Conservation (phyloP, 37 sponge, comb jelly and placozoan genomes). For the Axinella damicornis region DNA sequence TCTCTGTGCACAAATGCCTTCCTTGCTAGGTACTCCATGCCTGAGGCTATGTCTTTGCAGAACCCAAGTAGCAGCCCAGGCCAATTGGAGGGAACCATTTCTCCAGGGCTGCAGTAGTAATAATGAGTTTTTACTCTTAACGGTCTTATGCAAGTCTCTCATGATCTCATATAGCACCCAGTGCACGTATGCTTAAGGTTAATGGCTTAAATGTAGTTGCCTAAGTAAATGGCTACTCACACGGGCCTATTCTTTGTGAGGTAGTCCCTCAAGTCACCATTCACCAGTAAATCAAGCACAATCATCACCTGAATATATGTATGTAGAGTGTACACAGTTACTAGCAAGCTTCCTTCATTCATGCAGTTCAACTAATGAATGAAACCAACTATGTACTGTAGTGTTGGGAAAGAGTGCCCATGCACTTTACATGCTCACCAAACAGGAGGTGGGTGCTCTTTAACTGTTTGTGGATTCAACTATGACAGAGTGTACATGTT, state of each 20-base stretch:
- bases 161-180: neutral
- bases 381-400: too few species aligned
- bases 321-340: too few species aligned
- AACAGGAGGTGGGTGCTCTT: too few species aligned
- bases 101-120: conserved; percentile 21
- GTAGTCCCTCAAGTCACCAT: conserved; percentile 53
- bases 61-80: conserved; percentile 25
- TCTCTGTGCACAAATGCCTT: conserved; percentile 74
- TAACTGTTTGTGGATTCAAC: too few species aligned
- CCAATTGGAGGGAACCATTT: conserved; percentile 8
- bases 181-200: too few species aligned
- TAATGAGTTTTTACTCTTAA: neutral
- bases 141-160: neutral
- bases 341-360: too few species aligned
- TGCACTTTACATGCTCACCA: too few species aligned
- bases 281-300: conserved; percentile 44
- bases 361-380: too few species aligned
- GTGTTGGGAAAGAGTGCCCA: too few species aligned
- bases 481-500: too few species aligned
- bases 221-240: conserved; percentile 1
- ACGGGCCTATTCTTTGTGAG: conserved; percentile 1
- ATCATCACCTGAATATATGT: conserved; percentile 59
- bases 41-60: conserved; percentile 60
- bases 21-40: conserved; percentile 68
- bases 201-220: too few species aligned